Conservation (phyloP, 2,113 vertebrate species). For the Peromyscus polionotus region DNA sequence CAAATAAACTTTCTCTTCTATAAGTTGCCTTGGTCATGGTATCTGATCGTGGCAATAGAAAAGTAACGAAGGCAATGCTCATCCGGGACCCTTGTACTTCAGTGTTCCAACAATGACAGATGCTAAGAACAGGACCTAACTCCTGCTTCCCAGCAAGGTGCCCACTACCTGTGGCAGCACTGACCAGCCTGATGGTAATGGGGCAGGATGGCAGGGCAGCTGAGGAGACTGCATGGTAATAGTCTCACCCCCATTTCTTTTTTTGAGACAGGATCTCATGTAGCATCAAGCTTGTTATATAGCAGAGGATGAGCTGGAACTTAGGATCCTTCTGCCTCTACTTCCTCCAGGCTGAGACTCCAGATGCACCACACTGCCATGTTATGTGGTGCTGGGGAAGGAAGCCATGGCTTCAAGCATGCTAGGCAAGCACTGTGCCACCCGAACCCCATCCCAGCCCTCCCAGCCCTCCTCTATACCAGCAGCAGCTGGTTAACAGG, state of each 20-base stretch:
- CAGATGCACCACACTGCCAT: background rate
- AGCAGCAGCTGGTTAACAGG: background rate
- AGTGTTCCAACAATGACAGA: background rate
- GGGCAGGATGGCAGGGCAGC: fast-evolving
- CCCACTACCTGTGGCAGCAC: no score
- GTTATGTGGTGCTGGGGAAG: background rate
- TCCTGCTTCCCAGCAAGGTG: background rate
- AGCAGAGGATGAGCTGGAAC: background rate
- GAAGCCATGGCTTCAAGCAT: background rate
- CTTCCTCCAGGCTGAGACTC: background rate
- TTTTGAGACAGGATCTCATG: background rate
- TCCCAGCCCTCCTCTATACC: background rate
- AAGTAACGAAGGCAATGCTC: background rate
- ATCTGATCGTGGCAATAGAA: background rate
- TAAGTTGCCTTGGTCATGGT: background rate
- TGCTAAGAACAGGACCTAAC: background rate
- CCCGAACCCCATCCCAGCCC: background rate
- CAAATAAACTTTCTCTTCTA: background rate
- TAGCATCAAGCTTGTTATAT: background rate
- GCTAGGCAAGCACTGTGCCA: background rate
- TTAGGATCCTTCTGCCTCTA: background rate
- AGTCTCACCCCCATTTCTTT: background rate
- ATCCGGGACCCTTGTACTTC: background rate
- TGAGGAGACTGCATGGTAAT: background rate
- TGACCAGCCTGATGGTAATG: background rate